Evolutionary conservation across 2,113 vertebrate species (phyloP).

Genomic region (Entelurus aequoreus): DNA sequence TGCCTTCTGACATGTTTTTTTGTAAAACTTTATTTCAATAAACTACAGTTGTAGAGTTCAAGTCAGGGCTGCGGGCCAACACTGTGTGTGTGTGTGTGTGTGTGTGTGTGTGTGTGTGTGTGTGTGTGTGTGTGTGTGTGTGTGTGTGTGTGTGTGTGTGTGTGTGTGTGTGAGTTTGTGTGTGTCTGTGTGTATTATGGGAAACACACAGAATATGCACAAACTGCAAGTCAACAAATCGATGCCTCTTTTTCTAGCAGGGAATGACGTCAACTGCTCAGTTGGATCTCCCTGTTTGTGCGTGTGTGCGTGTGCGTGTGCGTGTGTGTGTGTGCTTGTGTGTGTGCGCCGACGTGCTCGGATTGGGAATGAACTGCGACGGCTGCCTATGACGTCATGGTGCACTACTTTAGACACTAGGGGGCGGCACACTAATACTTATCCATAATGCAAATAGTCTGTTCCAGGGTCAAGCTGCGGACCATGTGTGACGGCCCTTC

Average conservation of each 20-base stretch:
- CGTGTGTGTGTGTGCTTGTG: not conserved
- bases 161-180: not conserved
- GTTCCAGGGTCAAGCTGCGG: too few species aligned
- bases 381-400: not conserved
- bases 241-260: constrained; percentile 26
- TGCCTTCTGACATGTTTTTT: not conserved
- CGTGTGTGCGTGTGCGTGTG: not conserved
- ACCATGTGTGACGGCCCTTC: too few species aligned
- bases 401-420: too few species aligned
- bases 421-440: too few species aligned
- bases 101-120: too few species aligned
- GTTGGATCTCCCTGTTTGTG: constrained; percentile 4
- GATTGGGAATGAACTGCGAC: constrained; percentile 49
- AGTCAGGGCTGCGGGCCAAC: not conserved
- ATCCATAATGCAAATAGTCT: too few species aligned
- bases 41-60: not conserved
- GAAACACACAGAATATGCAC: not conserved
- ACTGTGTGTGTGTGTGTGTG: too few species aligned
- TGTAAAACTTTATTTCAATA: not conserved
- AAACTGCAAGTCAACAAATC: constrained; percentile 29
- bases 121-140: constrained; percentile 4
- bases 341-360: constrained; percentile 36
- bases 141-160: not conserved
- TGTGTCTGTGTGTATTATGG: not conserved
- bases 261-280: constrained; percentile 34